phyloP scores from a whole-genome alignment of 2,113 vertebrate species.

The Eonycteris spelaea region DNA sequence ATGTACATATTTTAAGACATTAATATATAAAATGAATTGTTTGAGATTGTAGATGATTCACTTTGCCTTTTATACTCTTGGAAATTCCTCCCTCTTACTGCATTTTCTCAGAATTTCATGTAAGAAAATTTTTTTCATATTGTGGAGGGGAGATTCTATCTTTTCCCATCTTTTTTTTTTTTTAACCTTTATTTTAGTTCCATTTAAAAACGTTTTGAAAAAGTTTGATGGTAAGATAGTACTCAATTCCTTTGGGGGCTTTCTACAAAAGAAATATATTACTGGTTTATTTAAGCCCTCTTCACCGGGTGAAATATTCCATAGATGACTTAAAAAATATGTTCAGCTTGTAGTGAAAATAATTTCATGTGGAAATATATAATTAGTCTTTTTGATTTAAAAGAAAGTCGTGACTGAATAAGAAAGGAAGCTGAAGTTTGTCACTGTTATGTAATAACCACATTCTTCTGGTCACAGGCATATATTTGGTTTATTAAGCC shows the following conservation, averaged over 20 bases:
- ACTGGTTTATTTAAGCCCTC: background rate
- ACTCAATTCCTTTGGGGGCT: background rate
- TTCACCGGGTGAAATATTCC: background rate
- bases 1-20: background rate
- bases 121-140: background rate
- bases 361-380: background rate
- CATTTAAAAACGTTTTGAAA: background rate
- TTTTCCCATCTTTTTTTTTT: constrained; percentile 1
- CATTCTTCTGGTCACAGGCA: background rate
- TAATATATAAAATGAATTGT: background rate
- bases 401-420: background rate
- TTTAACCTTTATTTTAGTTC: background rate
- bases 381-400: constrained; percentile 3
- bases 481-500: background rate
- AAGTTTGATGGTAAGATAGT: background rate
- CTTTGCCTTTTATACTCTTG: background rate
- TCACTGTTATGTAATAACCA: background rate
- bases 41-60: background rate
- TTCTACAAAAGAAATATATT: background rate
- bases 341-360: background rate
- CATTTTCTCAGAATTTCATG: background rate
- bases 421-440: background rate
- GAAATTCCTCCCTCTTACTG: background rate
- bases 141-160: background rate
- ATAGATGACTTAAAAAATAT: constrained; percentile 2